Conservation (phyloP, 2,113 vertebrate species). For the Macquaria ambigua region DNA sequence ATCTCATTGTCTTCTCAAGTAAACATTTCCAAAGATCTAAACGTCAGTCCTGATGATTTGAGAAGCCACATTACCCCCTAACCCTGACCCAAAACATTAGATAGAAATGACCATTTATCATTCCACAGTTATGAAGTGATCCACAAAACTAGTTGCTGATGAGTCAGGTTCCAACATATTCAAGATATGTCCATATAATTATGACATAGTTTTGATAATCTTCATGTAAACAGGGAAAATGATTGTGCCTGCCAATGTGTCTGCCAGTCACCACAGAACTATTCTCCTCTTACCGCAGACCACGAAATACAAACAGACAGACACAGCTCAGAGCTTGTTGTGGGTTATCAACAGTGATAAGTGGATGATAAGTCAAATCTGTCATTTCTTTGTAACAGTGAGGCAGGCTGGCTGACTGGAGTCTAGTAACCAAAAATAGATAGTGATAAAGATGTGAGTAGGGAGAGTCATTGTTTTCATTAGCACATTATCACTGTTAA, state of each 20-base stretch:
- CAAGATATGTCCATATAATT: slow-evolving; percentile 22
- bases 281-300: neutral
- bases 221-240: slow-evolving; percentile 11
- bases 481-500: neutral
- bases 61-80: neutral
- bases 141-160: neutral
- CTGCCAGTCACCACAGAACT: slow-evolving; percentile 1
- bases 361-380: neutral
- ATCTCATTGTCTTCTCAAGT: neutral
- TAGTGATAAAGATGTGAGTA: neutral
- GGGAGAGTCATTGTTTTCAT: neutral
- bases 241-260: slow-evolving; percentile 1
- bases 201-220: slow-evolving; percentile 22
- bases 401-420: neutral
- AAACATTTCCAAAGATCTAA: neutral
- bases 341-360: neutral
- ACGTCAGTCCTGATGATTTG: neutral
- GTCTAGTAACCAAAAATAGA: neutral
- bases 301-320: neutral
- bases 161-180: slow-evolving; percentile 33
- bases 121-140: neutral
- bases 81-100: neutral
- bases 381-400: neutral
- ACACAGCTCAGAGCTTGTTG: slow-evolving; percentile 3
- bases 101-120: neutral